phyloP scores from a whole-genome alignment of 2,113 vertebrate species.

The Plecotus auritus region DNA sequence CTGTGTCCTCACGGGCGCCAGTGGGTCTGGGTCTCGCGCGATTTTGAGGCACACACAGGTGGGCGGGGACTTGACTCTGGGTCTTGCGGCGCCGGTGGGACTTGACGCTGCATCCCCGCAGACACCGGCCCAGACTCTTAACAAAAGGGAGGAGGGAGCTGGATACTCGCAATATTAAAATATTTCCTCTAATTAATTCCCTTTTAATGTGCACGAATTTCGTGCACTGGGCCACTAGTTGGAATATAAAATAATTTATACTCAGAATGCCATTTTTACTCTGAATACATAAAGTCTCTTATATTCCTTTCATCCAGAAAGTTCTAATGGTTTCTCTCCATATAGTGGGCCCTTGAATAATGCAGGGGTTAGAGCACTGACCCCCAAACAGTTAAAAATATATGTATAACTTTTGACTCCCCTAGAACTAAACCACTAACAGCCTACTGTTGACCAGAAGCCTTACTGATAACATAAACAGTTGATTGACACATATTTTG shows the following conservation, averaged over 20 bases:
- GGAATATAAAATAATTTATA: background rate
- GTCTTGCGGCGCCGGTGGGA: no score
- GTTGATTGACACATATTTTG: background rate
- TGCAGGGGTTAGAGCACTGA: background rate
- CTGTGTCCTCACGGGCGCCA: no score
- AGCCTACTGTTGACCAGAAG: background rate
- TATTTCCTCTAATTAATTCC: no score
- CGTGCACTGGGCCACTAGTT: background rate
- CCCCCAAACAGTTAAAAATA: background rate
- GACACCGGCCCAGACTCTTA: no score
- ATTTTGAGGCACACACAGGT: no score
- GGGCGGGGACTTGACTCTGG: no score
- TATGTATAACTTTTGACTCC: background rate
- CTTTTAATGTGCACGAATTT: no score
- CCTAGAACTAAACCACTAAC: background rate
- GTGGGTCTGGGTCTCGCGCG: no score
- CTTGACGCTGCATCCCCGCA: no score
- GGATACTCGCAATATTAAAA: no score
- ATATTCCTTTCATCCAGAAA: background rate
- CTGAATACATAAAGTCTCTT: background rate
- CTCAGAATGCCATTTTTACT: background rate
- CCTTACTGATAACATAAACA: background rate
- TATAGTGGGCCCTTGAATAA: background rate
- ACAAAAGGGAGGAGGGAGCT: no score
- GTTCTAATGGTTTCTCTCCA: background rate